Conservation (phyloP, 2,797 vertebrate species). For the Mus caroli region DNA sequence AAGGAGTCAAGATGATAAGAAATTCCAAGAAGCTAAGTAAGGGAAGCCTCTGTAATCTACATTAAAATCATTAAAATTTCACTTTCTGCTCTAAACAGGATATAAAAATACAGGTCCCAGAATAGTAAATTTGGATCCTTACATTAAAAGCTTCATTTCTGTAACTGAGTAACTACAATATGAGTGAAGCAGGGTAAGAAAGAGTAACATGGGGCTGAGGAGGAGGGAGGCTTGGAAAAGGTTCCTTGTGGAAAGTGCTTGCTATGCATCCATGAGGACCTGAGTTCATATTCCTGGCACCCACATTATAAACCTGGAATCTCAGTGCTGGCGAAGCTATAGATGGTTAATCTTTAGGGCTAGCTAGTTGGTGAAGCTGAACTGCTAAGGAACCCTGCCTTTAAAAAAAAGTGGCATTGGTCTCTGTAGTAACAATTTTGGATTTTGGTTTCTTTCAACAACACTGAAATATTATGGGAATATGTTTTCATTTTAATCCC, state of each 20-base stretch:
- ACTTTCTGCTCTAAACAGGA: slow-evolving; percentile 28
- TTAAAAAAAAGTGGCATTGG: not conserved
- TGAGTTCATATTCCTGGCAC: not conserved
- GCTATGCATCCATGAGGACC: not conserved
- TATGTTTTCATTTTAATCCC: not conserved
- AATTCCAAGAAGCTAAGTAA: slow-evolving; percentile 35
- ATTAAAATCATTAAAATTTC: slow-evolving; percentile 59
- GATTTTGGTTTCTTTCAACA: not conserved
- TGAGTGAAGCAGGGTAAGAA: not conserved
- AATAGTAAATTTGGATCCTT: slow-evolving; percentile 41
- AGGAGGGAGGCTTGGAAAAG: not conserved
- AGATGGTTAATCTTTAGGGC: not conserved
- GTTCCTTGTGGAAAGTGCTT: not conserved
- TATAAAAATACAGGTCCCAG: slow-evolving; percentile 44
- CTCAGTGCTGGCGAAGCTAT: not conserved
- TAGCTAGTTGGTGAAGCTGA: not conserved
- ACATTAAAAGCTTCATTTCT: slow-evolving; percentile 53
- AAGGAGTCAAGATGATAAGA: slow-evolving; percentile 18
- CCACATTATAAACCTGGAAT: not conserved
- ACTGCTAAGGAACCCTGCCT: not conserved
- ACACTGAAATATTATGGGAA: not conserved
- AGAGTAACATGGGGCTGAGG: not conserved
- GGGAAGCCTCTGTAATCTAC: not conserved
- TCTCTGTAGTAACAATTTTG: not conserved
- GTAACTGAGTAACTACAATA: not conserved